Conservation (phyloP, 2,113 vertebrate species). For the Acrocephalus kingi region DNA sequence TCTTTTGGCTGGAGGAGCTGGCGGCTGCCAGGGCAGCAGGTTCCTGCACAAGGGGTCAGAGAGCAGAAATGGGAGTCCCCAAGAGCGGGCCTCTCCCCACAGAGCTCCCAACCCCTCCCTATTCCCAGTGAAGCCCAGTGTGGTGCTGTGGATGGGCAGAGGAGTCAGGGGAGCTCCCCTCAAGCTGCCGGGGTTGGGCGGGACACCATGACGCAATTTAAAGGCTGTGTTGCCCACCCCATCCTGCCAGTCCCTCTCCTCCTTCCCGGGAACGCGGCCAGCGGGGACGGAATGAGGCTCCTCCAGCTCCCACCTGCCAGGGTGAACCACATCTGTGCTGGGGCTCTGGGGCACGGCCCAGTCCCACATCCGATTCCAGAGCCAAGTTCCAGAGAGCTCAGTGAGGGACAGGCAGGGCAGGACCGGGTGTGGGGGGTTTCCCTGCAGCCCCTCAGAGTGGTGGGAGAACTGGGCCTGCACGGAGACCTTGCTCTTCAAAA, state of each 20-base stretch:
- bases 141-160: neutral
- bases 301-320: neutral
- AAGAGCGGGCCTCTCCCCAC: rapidly evolving
- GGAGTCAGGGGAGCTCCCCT: neutral
- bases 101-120: neutral
- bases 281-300: neutral
- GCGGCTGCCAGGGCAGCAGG: neutral
- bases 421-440: neutral
- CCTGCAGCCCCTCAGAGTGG: neutral
- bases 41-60: neutral
- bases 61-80: neutral
- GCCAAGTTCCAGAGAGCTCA: neutral
- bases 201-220: neutral
- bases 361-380: neutral
- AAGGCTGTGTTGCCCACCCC: neutral
- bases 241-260: neutral
- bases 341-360: neutral
- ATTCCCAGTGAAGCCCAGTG: neutral
- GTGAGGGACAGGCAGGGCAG: neutral
- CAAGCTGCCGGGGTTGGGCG: rapidly evolving
- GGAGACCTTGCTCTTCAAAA: neutral
- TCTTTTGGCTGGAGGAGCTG: neutral
- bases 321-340: neutral
- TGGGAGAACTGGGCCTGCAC: rapidly evolving
- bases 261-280: neutral